Evolutionary conservation across 2,888 invertebrate genomes (phyloP).

Genomic region (Crematogaster levior): DNA sequence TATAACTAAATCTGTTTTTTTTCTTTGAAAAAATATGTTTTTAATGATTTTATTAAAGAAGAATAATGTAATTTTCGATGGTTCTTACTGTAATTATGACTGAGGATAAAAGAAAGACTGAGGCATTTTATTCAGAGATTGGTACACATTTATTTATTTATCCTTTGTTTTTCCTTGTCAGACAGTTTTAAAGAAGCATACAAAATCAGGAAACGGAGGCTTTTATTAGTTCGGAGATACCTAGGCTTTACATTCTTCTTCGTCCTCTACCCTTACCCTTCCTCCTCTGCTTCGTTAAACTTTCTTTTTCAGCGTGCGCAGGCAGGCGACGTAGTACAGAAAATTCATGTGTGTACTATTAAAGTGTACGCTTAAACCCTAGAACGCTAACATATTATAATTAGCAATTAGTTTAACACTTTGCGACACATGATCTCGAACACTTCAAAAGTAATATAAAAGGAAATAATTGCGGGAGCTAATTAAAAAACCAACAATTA

Average conservation of each 20-base stretch:
- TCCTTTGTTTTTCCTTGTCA: constrained; percentile 80
- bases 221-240: constrained; percentile 79
- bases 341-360: constrained; percentile 67
- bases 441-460: background rate
- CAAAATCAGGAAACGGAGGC: constrained; percentile 82
- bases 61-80: background rate
- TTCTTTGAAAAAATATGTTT: background rate
- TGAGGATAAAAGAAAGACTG: background rate
- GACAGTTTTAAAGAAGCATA: constrained; percentile 85
- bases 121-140: constrained; percentile 80
- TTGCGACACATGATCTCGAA: constrained; percentile 6
- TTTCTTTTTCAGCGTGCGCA: constrained; percentile 66
- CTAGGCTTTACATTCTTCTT: constrained; percentile 76
- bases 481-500: background rate
- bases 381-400: constrained; percentile 35
- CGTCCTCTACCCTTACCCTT: constrained; percentile 47
- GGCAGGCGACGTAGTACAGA: constrained; percentile 71
- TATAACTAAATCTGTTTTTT: constrained; percentile 1
- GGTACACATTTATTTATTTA: constrained; percentile 85
- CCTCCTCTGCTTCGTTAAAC: constrained; percentile 34
- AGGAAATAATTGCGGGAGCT: background rate
- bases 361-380: constrained; percentile 64
- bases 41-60: background rate
- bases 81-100: background rate
- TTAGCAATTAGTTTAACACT: background rate